Percentiles rank a stretch among this genome's conserved stretches.
Conservation (phyloP, 2,113 vertebrate species). For the Elaphurus davidianus region DNA sequence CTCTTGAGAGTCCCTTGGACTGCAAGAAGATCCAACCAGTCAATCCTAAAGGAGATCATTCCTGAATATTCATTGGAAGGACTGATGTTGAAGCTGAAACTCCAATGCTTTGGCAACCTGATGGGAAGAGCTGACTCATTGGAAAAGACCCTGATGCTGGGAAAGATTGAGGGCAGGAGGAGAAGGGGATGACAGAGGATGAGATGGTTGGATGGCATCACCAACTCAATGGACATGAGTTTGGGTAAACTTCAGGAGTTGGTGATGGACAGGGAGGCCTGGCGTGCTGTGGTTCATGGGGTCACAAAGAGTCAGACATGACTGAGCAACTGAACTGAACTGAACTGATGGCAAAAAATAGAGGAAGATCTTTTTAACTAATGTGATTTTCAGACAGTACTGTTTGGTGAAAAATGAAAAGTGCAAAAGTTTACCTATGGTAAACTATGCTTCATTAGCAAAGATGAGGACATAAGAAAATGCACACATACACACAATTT, state of each 20-base stretch:
- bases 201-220: neutral
- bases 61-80: neutral
- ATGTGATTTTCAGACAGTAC: neutral
- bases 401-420: neutral
- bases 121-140: fast-evolving
- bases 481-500: neutral
- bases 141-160: neutral
- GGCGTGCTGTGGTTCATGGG: fast-evolving
- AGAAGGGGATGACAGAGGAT: neutral
- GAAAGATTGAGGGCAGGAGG: neutral
- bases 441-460: neutral
- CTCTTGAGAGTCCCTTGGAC: neutral
- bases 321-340: neutral
- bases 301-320: fast-evolving
- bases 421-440: neutral
- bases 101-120: neutral
- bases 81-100: neutral
- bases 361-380: neutral
- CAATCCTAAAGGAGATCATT: neutral
- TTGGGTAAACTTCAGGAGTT: fast-evolving
- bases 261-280: neutral
- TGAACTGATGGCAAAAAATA: neutral
- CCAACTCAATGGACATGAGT: fast-evolving
- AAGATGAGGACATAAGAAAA: neutral
- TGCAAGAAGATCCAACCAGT: neutral